A percentile compares a stretch with the other conserved stretches of the same genome.
Evolutionary conservation across 2,113 vertebrate genomes (phyloP).

Genomic region (Mesitornis unicolor): DNA sequence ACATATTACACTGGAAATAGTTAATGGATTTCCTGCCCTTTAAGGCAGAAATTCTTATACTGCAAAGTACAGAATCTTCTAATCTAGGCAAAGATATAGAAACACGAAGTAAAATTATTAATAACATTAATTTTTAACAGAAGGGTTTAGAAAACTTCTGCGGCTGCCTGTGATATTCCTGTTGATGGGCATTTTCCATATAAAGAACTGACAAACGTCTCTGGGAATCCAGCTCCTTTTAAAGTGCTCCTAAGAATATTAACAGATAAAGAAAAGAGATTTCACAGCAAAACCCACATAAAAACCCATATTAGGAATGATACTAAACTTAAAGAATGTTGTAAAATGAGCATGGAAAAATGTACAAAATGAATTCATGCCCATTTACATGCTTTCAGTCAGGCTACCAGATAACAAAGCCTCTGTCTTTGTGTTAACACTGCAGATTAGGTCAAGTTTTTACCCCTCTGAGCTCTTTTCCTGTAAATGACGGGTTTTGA

Average conservation of each 20-base stretch:
- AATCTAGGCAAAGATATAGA: not conserved
- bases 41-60: not conserved
- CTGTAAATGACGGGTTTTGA: slow-evolving; percentile 99
- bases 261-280: slow-evolving; percentile 69
- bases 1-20: not conserved
- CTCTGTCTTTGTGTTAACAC: slow-evolving; percentile 98
- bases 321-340: slow-evolving; percentile 81
- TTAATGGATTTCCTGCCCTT: not conserved
- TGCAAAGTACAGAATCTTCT: too few species aligned
- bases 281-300: slow-evolving; percentile 66
- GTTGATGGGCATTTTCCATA: not conserved
- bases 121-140: slow-evolving; percentile 12
- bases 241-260: slow-evolving; percentile 60
- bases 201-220: slow-evolving; percentile 4
- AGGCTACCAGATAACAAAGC: slow-evolving; percentile 97
- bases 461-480: slow-evolving; percentile 98
- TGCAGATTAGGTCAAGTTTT: slow-evolving; percentile 99
- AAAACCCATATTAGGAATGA: slow-evolving; percentile 76
- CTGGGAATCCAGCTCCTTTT: slow-evolving; percentile 41
- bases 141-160: not conserved
- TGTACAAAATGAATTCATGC: slow-evolving; percentile 91
- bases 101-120: slow-evolving; percentile 1
- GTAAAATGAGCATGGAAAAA: slow-evolving; percentile 85
- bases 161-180: not conserved
- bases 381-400: slow-evolving; percentile 97